These are phyloP conservation scores for Aldabrachelys gigantea DNA, from an alignment of 2,113 vertebrate species.

Conservation along the genomic window DNA sequence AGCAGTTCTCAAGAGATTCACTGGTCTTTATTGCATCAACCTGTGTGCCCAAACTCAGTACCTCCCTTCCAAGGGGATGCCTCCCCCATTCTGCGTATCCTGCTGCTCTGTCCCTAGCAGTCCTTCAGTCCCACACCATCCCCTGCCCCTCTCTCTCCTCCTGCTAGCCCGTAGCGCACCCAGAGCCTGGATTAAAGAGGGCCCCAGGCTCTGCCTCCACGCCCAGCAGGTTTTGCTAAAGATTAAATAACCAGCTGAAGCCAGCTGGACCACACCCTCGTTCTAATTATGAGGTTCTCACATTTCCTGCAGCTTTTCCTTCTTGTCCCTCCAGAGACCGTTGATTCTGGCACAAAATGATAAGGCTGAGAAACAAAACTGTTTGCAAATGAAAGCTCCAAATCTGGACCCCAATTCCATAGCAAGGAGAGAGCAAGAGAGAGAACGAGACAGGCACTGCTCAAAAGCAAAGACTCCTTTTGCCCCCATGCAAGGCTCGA, in stretches of 20 bases:
- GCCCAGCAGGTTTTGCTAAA: neutral
- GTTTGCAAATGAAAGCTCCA: neutral
- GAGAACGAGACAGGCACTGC: too few species aligned
- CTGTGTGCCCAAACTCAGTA: neutral
- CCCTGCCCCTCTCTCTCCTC: neutral
- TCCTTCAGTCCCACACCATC: neutral
- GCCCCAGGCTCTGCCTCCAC: neutral
- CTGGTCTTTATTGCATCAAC: neutral
- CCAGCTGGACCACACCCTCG: neutral
- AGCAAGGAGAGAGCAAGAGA: neutral
- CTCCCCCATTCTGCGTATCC: neutral
- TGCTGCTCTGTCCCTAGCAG: neutral
- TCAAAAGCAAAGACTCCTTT: neutral
- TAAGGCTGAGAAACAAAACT: neutral
- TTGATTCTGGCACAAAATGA: neutral
- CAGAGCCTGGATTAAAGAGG: neutral
- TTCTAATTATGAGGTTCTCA: neutral
- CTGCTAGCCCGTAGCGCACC: neutral
- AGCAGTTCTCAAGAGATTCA: neutral
- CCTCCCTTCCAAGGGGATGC: neutral
- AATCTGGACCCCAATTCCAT: neutral
- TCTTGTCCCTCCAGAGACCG: neutral
- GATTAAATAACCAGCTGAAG: neutral
- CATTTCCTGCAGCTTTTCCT: neutral
- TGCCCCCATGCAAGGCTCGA: neutral